A percentile compares a stretch with the other conserved stretches of the same genome.
Conservation (phyloP, 2,113 vertebrate genomes). For the Acrocephalus kingi region DNA sequence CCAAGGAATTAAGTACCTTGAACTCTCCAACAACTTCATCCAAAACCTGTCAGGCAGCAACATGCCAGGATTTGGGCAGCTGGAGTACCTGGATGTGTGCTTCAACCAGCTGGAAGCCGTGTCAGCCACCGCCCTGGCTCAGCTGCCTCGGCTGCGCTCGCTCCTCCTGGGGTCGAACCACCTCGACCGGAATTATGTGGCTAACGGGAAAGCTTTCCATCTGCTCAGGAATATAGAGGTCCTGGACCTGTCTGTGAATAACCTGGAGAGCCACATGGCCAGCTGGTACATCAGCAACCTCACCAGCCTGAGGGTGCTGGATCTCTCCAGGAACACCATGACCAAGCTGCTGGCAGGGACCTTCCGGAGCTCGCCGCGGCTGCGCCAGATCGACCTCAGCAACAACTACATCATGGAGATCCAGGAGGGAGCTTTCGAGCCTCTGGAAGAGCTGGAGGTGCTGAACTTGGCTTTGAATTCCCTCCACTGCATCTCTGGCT, state of each 20-base stretch:
- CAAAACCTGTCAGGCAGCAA: conserved; percentile 59
- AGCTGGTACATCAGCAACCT: conserved; percentile 75
- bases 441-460: conserved; percentile 63
- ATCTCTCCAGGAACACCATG: conserved; percentile 74
- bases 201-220: conserved; percentile 68
- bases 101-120: conserved; percentile 79
- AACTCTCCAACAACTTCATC: conserved; percentile 83
- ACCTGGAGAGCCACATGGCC: conserved; percentile 70
- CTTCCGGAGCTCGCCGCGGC: conserved; percentile 60
- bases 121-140: conserved; percentile 64
- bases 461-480: conserved; percentile 78
- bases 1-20: conserved; percentile 65
- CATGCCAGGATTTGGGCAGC: conserved; percentile 55
- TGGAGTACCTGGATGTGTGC: conserved; percentile 75
- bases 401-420: conserved; percentile 77
- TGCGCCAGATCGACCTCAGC: conserved; percentile 71
- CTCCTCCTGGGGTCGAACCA: conserved; percentile 76
- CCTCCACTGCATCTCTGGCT: conserved; percentile 76
- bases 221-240: conserved; percentile 64
- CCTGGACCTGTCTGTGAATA: conserved; percentile 78
- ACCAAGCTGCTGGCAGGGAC: conserved; percentile 59
- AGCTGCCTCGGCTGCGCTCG: conserved; percentile 65
- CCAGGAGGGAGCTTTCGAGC: conserved; percentile 74
- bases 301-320: conserved; percentile 68
- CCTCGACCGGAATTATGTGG: conserved; percentile 66